Evolutionary conservation across 2,888 invertebrate genomes (phyloP).

Genomic region (Agonopterix alstromeriana): DNA sequence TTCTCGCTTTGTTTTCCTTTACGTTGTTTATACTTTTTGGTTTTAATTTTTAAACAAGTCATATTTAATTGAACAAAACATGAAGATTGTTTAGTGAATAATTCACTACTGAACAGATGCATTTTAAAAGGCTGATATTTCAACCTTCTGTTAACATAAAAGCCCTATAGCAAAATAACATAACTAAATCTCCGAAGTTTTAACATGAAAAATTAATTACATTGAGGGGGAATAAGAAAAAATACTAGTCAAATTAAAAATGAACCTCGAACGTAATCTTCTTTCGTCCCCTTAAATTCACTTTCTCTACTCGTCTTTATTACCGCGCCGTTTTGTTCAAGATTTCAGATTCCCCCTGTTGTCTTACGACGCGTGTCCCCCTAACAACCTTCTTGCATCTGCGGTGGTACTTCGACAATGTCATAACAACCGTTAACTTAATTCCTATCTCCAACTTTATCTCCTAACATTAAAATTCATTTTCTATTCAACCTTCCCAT

Average conservation of each 20-base stretch:
- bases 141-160: not conserved
- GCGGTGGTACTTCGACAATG: slow-evolving; percentile 36
- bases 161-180: not conserved
- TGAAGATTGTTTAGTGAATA: too few relatives aligned
- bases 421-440: slow-evolving; percentile 49
- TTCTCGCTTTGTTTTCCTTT: not conserved
- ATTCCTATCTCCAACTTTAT: slow-evolving; percentile 51
- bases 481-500: slow-evolving; percentile 39
- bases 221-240: slow-evolving; percentile 21
- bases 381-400: slow-evolving; percentile 51
- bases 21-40: not conserved
- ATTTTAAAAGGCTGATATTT: too few relatives aligned
- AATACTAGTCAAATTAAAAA: slow-evolving; percentile 73
- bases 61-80: too few relatives aligned
- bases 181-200: slow-evolving; percentile 4
- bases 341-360: slow-evolving; percentile 73
- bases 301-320: slow-evolving; percentile 80
- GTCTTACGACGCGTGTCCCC: slow-evolving; percentile 66
- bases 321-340: slow-evolving; percentile 76
- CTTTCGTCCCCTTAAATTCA: slow-evolving; percentile 79
- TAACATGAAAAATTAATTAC: slow-evolving; percentile 20
- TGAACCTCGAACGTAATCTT: slow-evolving; percentile 67
- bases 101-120: too few relatives aligned
- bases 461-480: slow-evolving; percentile 47
- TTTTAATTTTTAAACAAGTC: not conserved